Base-by-base conservation (phyloP, 2,888 invertebrate species). In the Ennomos quercinarius region DNA sequence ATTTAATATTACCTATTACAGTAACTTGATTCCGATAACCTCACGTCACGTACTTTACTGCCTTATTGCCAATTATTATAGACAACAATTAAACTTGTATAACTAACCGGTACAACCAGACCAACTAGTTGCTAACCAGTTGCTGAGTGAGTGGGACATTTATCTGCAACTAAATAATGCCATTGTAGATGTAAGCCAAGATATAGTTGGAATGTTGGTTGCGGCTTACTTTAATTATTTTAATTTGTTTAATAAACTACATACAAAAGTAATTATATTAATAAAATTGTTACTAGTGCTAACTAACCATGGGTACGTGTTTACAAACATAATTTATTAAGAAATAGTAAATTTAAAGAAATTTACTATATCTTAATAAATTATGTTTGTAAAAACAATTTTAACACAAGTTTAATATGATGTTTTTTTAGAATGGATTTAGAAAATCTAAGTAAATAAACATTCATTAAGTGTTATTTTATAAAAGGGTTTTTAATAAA, bases 1-100 rank as follows among this genome's bases (percentile, higher is more conserved):
- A 6, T 27, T 5, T 27, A 27, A 0, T 4, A 27, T 27, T 27
- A 6, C 5, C 27, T 27, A 6, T 27, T 27, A 27, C 17, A 17
- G 17, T 27, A 27, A 41, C 3, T 41, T 12, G 9, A 41, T 12
- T 41, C 9, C 12, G 40, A 12, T 11, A 41, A 41, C 12, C 3
- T 10, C 43, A 36, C 27, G 6, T 27, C 9, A 10, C 13, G 10
- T 43, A 43, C 27, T 35, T 47, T 47, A 47, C 37, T 5, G 37
- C 36, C 17, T 17, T 47, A 43, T 56, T 49, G 55, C 47, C 55
- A 55, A 55, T 48, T 48, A 55, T 27, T 27, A 37, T 40, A 46
- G 43, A 47, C 37, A 42, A 51, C 54, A 57, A 63, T 57, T 60
- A 57, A 43, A 57, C 50, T 57, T 50, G 42, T 53, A 55, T 55